Evolutionary conservation across 2,797 vertebrate species (phyloP).

Genomic region (Gymnodraco acuticeps): DNA sequence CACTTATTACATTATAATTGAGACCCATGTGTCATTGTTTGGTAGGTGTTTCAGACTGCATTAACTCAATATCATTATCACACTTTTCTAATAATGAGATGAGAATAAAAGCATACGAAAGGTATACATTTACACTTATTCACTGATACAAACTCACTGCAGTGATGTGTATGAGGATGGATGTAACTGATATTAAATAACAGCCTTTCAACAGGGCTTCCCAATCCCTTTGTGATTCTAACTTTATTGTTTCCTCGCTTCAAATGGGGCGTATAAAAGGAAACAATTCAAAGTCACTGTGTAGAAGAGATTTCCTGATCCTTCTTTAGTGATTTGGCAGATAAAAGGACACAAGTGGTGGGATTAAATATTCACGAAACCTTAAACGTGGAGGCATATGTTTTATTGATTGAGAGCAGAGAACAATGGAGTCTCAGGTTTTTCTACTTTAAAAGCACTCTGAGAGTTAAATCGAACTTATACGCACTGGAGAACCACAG

Average conservation of each 20-base stretch:
- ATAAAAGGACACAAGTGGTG: conserved; percentile 80
- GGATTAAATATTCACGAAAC: conserved; percentile 84
- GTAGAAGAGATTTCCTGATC: conserved; percentile 65
- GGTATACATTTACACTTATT: background rate
- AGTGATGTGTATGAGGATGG: background rate
- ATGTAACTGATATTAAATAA: background rate
- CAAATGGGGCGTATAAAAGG: conserved; percentile 74
- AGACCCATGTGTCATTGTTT: background rate
- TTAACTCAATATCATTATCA: conserved; percentile 21
- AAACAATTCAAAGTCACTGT: conserved; percentile 72
- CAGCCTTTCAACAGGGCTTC: background rate
- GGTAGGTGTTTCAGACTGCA: conserved; percentile 5
- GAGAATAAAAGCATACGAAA: background rate
- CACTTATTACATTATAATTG: background rate
- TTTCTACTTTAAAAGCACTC: conserved; percentile 70
- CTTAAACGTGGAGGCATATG: conserved; percentile 70
- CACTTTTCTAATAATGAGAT: background rate
- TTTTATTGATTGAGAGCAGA: conserved; percentile 84
- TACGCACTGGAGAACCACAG: conserved; percentile 23
- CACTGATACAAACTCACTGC: background rate
- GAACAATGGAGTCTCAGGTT: conserved; percentile 75
- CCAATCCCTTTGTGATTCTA: conserved; percentile 35
- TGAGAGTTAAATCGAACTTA: conserved; percentile 55
- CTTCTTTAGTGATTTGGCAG: conserved; percentile 67
- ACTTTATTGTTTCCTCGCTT: conserved; percentile 52